Conservation (phyloP, 1,140 invertebrate species). For the Muscidifurax raptorellus region DNA sequence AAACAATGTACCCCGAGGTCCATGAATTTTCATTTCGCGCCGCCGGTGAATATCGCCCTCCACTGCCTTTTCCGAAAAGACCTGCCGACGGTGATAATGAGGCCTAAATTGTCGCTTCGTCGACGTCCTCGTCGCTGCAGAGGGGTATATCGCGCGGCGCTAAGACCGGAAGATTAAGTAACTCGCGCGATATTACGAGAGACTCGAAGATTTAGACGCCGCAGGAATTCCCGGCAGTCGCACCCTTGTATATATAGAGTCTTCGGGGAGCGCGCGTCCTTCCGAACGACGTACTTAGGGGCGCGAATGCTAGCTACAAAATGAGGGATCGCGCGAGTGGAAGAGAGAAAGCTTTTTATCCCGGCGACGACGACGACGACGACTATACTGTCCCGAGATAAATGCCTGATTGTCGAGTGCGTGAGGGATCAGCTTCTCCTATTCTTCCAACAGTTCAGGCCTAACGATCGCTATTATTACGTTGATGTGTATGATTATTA, state of each 20-base stretch:
- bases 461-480: neutral
- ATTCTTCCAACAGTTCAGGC: neutral
- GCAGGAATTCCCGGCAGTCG: slow-evolving; percentile 16
- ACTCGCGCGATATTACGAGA: slow-evolving; percentile 29
- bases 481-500: neutral
- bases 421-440: neutral
- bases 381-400: neutral
- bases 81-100: slow-evolving; percentile 29
- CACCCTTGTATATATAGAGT: neutral
- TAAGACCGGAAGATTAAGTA: slow-evolving; percentile 29
- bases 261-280: neutral
- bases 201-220: slow-evolving; percentile 29
- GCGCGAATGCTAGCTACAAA: slow-evolving; percentile 18
- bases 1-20: slow-evolving; percentile 37
- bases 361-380: neutral
- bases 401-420: neutral
- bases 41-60: neutral
- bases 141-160: neutral
- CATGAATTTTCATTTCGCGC: slow-evolving; percentile 42
- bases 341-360: slow-evolving; percentile 3
- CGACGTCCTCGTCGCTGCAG: neutral
- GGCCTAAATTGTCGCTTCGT: slow-evolving; percentile 19
- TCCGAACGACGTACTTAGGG: slow-evolving; percentile 24
- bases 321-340: slow-evolving; percentile 3
- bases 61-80: neutral